A percentile compares a stretch with the other conserved stretches of the same genome.
Evolutionary conservation across 1,140 invertebrate genomes (phyloP).

Genomic region (Xylocopa sonorina): DNA sequence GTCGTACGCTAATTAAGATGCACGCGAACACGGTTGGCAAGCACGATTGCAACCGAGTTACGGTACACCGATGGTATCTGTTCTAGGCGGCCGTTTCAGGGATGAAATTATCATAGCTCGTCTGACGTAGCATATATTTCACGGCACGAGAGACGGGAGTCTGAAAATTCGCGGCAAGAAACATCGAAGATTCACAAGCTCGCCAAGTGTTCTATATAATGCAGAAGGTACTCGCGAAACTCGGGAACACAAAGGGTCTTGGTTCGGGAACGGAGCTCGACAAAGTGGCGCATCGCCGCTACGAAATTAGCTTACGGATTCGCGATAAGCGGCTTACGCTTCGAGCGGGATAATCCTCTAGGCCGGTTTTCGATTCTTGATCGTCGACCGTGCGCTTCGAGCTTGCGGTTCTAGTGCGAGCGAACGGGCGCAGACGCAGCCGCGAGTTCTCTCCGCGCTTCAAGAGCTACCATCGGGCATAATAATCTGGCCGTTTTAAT

Average conservation of each 20-base stretch:
- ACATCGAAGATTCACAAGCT: background rate
- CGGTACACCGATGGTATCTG: no score
- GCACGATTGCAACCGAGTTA: no score
- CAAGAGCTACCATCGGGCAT: slow-evolving; percentile 35
- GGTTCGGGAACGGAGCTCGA: slow-evolving; percentile 38
- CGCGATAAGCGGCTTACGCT: slow-evolving; percentile 71
- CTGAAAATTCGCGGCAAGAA: background rate
- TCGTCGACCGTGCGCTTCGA: slow-evolving; percentile 51
- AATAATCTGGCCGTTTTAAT: slow-evolving; percentile 62
- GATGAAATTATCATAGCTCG: no score
- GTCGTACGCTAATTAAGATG: no score
- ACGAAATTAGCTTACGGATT: slow-evolving; percentile 71
- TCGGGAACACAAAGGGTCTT: slow-evolving; percentile 39
- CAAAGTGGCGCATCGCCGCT: slow-evolving; percentile 60
- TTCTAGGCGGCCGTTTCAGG: no score
- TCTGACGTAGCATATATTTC: no score
- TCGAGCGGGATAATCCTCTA: slow-evolving; percentile 65
- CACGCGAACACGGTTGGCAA: no score
- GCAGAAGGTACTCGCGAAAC: slow-evolving; percentile 36
- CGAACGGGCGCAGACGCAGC: background rate
- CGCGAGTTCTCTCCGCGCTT: slow-evolving; percentile 7
- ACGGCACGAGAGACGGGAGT: background rate
- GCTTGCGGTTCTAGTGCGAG: slow-evolving; percentile 19
- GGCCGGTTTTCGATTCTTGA: slow-evolving; percentile 61
- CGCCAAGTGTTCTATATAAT: slow-evolving; percentile 4